Evolutionary conservation across 2,888 invertebrate genomes (phyloP), one percentile per base, ranked within the genome.

Genomic region (Drosophila kambysellisi): DNA sequence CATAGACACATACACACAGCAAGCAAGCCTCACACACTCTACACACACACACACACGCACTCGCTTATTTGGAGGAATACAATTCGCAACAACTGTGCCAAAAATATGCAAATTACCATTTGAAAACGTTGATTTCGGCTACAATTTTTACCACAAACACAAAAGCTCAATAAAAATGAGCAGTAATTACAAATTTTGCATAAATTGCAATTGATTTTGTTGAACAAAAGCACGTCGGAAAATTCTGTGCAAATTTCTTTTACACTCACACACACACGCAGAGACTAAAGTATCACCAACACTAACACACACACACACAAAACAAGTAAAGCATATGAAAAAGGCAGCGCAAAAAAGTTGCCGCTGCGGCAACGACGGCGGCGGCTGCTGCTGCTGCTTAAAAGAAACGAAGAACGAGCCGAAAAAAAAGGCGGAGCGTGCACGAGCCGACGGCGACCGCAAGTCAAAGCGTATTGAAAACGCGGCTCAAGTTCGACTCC

Each of bases 401-500:
- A 68, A 77, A 66, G 69, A 80, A 83, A 68, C 72, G 77, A 72
- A 75, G 78, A 79, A 77, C 81, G 63, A 72, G 69, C 70, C 75
- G 64, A 68, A 72, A 69, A 70, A 70, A 70, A 65, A 60, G 70
- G 66, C 69, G 65, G 64, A 70, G 77, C 81, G 76, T 59, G 53
- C 76, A 68, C 81, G 87, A 83, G 87, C 87, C 90, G 88, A 78
- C 79, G 68, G 76, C 89, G 82, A 87, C 91, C 89, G 84, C 87
- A 89, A 90, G 91, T 87, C 84, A 90, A 90, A 87, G 87, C 90
- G 82, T 83, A 87, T 87, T 87, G 89, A 87, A 79, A 90, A 90
- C 84, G 67, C 79, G 76, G 89, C 91, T 90, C 88, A 86, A 76
- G 64, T 76, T 83, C 78, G 78, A 81, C 64, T 72, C 72, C 72